Percentiles rank a stretch among this genome's conserved stretches.
phyloP scores from a whole-genome alignment of 2,113 vertebrate species.

The Neolamprologus ventralis region DNA sequence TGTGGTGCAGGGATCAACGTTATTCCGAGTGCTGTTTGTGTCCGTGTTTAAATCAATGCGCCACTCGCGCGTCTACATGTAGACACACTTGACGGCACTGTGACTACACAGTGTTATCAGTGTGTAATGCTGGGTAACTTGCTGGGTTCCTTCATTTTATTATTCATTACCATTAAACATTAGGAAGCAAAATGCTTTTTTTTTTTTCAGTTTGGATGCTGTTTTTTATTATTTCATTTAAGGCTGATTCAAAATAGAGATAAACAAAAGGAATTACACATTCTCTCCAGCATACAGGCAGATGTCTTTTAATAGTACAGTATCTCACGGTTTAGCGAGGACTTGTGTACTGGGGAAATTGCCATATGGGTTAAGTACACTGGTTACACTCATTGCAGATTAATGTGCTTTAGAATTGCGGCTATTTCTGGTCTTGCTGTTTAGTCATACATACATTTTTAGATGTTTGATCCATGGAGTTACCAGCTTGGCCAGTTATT shows the following conservation, averaged over 20 bases:
- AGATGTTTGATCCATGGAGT: neutral
- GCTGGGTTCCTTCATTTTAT: neutral
- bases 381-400: neutral
- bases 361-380: neutral
- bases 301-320: neutral
- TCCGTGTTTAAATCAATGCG: neutral
- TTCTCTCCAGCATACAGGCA: neutral
- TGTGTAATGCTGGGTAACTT: neutral
- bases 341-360: neutral
- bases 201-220: neutral
- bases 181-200: neutral
- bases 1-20: neutral
- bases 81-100: neutral
- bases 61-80: neutral
- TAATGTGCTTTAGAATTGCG: neutral
- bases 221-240: neutral
- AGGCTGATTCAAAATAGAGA: neutral
- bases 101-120: neutral
- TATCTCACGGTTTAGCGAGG: neutral
- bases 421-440: neutral
- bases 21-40: neutral
- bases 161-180: neutral
- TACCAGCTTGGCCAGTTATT: neutral
- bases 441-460: neutral
- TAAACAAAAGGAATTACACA: neutral